Base-by-base conservation (phyloP, 1,140 invertebrate species). In the Ruditapes philippinarum region DNA sequence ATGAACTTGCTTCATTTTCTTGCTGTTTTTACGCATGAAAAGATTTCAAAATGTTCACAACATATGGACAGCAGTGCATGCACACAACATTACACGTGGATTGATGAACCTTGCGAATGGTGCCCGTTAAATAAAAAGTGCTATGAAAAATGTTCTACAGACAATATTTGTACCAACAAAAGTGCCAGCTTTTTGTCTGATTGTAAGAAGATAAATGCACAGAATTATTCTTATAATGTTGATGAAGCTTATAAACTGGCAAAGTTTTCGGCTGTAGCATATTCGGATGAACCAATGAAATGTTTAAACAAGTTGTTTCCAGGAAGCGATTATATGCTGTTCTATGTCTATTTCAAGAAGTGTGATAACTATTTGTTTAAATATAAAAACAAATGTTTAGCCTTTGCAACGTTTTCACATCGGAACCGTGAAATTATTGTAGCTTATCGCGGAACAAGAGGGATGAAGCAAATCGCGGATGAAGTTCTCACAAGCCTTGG, bases 341-440 rank as follows among this genome's bases (percentile, higher is more conserved):
- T 79, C 28, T 38, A 22, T 22, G 40, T 78, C 0, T 40, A 40
- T 33, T 11, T 78, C 31, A 33, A 40, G 28, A 22, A 76, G 1
- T 88, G 85, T 80, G 85, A 80, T 65, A 76, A 88, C 70, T 88
- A 60, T 45, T 17, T 88, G 22, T 80, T 88, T 78, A 38, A 79
- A 17, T 88, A 88, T 70, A 76, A 88, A 28, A 88, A 88, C 33
- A 22, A 80, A 28, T 88, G 85, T 49, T 51, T 80, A 36, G 60
- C 40, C 1, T 78, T 88, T n/a, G 40, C 40, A 49, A 49, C 74
- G 9, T 36, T 79, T 49, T 88, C 85, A 49, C 74, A 80, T 22
- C 33, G 28, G 31, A 88, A 88, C 31, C 36, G 36, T 12, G 85
- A 88, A 80, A 78, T 88, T n/a, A 79, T 88, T 68, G 76, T 88